phyloP scores from a whole-genome alignment of 2,888 invertebrate species.

The Melieria crassipennis region DNA sequence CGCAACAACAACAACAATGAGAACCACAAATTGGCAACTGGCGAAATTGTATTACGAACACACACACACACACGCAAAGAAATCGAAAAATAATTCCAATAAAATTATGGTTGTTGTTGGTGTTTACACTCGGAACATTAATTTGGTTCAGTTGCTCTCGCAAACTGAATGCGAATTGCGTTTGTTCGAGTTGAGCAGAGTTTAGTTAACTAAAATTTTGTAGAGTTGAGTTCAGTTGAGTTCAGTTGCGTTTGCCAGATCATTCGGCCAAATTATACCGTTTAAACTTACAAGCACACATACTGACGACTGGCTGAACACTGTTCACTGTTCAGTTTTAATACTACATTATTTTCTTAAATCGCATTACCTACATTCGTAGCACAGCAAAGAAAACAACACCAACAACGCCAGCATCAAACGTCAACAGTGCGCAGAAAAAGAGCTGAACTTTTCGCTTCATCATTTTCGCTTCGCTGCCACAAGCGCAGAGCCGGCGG shows the following conservation, averaged over 20 bases:
- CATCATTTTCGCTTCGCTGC: neutral
- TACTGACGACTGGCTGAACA: neutral
- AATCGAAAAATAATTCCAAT: neutral
- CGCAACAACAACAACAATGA: neutral
- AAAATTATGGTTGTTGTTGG: neutral
- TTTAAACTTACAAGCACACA: slow-evolving; percentile 4
- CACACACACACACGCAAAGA: neutral
- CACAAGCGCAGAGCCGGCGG: neutral
- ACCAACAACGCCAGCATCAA: neutral
- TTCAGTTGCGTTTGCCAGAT: too few species aligned
- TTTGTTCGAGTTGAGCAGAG: too few species aligned
- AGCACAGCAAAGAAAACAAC: neutral
- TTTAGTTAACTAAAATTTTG: too few species aligned
- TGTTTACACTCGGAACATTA: neutral
- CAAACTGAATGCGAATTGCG: neutral
- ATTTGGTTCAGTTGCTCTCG: neutral
- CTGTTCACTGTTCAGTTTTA: slow-evolving; percentile 10
- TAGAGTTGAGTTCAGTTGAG: too few species aligned
- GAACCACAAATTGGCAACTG: neutral
- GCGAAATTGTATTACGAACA: neutral
- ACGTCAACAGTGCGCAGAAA: neutral
- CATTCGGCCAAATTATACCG: neutral
- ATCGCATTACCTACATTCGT: slow-evolving; percentile 6
- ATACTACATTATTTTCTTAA: slow-evolving; percentile 6
- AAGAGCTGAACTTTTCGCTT: neutral